Base-by-base conservation (phyloP, 2,888 invertebrate genomes). In the Lochmaea crataegi region DNA sequence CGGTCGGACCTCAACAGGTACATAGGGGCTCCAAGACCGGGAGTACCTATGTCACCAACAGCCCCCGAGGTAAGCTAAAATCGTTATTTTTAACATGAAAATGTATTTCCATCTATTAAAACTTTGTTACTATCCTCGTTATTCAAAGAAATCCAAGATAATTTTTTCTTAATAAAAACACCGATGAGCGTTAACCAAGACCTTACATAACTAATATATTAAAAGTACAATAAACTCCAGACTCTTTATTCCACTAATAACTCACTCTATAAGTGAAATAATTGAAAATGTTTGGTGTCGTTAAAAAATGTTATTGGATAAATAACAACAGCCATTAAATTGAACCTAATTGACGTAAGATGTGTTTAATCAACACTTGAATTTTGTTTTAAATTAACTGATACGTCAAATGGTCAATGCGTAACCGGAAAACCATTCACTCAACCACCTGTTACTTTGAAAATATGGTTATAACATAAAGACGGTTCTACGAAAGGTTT, bases 1-100 rank as follows among this genome's bases (percentile, higher is more conserved):
- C 91, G 90, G 88, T 87, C 89, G 87, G 91, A 92, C 83, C 82
- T 90, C 90, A 90, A 89, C 90, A 89, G 90, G 91, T 91, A 90
- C 91, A 89, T 86, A 87, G 89, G 88, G 87, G 86, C 90, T 89
- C 90, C 86, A 81, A 82, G 87, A 71, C 87, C 87, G 65, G 86
- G 86, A 78, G 84, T 86, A 77, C 87, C 91, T 88, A 88, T 90
- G 88, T 91, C 90, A 87, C 91, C 92, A 86, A 87, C 86, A 76
- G 88, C 89, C 45, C 89, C 91, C 86, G 90, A 91, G 91, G 91
- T 91, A 83, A 85, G 85, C 79, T 48, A n/a, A 0, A 18, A 9
- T 53, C 10, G 9, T 53, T 53, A 16, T 9, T 18, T 16, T 16
- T 16, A 18, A 18, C 2, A 45, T 14, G 12, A 14, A 12, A 45